Evolutionary conservation across 2,113 vertebrate genomes (phyloP).

Genomic region (Pseudolaguvia tuberculata): DNA sequence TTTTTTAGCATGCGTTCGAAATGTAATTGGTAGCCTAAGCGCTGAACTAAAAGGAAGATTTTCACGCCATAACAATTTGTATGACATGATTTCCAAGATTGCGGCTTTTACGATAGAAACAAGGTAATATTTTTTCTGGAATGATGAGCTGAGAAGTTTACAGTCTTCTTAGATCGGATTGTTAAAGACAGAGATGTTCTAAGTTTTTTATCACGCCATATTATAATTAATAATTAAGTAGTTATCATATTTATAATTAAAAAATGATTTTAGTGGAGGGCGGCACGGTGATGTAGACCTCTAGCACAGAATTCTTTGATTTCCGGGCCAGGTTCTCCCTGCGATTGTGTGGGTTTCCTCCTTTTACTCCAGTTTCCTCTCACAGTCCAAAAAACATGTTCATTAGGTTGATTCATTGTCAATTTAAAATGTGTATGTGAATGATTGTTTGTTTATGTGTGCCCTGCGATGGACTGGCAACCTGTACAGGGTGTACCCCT

Average conservation of each 20-base stretch:
- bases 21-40: not conserved
- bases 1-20: not conserved
- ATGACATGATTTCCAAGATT: not conserved
- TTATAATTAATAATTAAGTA: not conserved
- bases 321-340: too few relatives aligned
- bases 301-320: too few relatives aligned
- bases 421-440: too few relatives aligned
- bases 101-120: not conserved
- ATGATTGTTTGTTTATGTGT: too few relatives aligned
- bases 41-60: not conserved
- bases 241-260: not conserved
- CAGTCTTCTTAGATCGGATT: not conserved
- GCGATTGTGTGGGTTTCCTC: too few relatives aligned
- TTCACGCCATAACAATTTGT: conserved; percentile 2
- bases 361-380: too few relatives aligned
- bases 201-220: not conserved
- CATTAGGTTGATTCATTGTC: too few relatives aligned
- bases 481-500: too few relatives aligned
- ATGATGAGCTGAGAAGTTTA: not conserved
- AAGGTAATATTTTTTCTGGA: not conserved
- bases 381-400: too few relatives aligned
- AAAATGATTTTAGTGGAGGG: too few relatives aligned
- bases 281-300: too few relatives aligned
- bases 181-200: not conserved
- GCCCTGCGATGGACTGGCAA: too few relatives aligned